Percentiles rank a stretch among this genome's conserved stretches.
Evolutionary conservation across 2,888 invertebrate genomes (phyloP).

Genomic region (Agapostemon virescens): DNA sequence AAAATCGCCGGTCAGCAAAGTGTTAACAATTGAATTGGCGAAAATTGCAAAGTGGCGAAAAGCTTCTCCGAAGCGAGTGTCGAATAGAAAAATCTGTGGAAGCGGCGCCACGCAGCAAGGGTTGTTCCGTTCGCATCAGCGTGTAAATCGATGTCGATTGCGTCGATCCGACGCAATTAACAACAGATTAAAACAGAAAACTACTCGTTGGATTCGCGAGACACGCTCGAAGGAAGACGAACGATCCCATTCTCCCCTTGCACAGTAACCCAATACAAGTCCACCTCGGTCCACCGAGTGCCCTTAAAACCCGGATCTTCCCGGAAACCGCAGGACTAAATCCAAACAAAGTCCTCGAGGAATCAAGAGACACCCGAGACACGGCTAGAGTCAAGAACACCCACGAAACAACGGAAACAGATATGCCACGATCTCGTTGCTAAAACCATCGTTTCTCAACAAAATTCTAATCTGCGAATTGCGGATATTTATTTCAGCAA

Average conservation of each 20-base stretch:
- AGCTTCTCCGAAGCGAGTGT: not conserved
- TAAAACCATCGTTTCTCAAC: not conserved
- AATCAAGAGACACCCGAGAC: not conserved
- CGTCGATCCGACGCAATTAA: not conserved
- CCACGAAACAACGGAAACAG: not conserved
- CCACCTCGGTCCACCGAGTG: not conserved
- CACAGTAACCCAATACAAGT: conserved; percentile 3
- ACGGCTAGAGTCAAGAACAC: not conserved
- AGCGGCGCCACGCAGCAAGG: not conserved
- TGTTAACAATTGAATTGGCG: no score
- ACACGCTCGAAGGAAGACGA: not conserved
- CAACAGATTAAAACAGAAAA: not conserved
- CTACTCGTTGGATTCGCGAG: not conserved
- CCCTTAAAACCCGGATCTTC: not conserved
- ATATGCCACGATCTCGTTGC: not conserved
- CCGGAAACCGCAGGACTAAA: not conserved
- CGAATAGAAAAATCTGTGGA: not conserved
- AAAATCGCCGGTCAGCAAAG: no score
- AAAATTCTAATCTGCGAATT: not conserved
- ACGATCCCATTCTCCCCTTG: not conserved
- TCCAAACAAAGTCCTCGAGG: not conserved
- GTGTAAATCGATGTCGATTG: not conserved
- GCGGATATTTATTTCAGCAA: not conserved
- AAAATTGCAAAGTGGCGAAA: not conserved
- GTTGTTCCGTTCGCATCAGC: not conserved